These are phyloP conservation scores for silkworm (Bombyx mori) DNA, from an alignment of 1,140 invertebrate genomes.

Conservation along the genomic window ASM3026992v2 NC_085114.1:13920001-13920500, in stretches of 20 bases:
- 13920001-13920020: no score
- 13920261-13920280: neutral
- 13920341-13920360: neutral
- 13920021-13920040: no score
- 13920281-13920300: neutral
- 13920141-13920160: constrained; percentile 41
- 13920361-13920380: neutral
- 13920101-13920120: constrained; percentile 39
- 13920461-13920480: constrained; percentile 1
- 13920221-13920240: constrained; percentile 20
- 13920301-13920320: neutral
- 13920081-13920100: constrained; percentile 38
- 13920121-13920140: constrained; percentile 33
- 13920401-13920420: neutral
- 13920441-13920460: neutral
- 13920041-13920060: no score
- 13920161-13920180: constrained; percentile 32
- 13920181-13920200: constrained; percentile 5
- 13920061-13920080: constrained; percentile 18
- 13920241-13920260: no score
- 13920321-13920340: neutral
- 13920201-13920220: constrained; percentile 11
- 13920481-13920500: neutral
- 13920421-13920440: neutral
- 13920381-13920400: neutral